These are phyloP conservation scores for Pungitius pungitius DNA, from an alignment of 2,113 vertebrate genomes.

Conservation along the genomic window DNA sequence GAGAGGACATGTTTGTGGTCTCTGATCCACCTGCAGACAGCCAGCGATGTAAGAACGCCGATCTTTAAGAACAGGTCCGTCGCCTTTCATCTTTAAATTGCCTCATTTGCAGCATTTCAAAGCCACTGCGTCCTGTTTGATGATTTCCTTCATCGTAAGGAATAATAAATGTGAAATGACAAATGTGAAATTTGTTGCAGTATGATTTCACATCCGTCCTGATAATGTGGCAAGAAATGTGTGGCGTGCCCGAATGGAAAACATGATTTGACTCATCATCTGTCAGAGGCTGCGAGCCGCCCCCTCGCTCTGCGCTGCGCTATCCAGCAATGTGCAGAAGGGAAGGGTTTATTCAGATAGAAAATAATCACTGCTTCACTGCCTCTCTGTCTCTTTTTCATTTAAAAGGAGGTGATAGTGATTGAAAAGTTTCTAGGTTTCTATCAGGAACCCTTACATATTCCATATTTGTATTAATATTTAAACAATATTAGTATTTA, in stretches of 20 bases:
- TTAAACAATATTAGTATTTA: no score
- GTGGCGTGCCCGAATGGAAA: slow-evolving; percentile 5
- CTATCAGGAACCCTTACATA: neutral
- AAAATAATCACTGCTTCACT: neutral
- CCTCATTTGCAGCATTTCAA: slow-evolving; percentile 22
- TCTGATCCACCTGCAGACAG: neutral
- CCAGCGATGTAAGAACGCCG: neutral
- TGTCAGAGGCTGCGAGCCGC: slow-evolving; percentile 13
- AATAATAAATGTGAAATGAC: slow-evolving; percentile 49
- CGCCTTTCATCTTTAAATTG: slow-evolving; percentile 30
- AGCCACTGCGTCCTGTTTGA: neutral
- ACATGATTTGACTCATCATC: slow-evolving; percentile 41
- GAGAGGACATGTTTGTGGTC: neutral
- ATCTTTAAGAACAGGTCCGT: neutral
- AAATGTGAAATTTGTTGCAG: slow-evolving; percentile 60
- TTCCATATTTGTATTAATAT: no score
- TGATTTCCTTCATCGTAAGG: slow-evolving; percentile 40
- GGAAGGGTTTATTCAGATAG: neutral
- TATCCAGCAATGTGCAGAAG: slow-evolving; percentile 13
- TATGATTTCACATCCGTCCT: slow-evolving; percentile 26
- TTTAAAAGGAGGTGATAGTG: neutral
- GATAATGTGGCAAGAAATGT: neutral
- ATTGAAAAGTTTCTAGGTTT: neutral
- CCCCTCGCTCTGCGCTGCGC: neutral
- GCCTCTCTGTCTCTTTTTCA: neutral